A percentile compares a stretch with the other conserved stretches of the same genome.
Conservation (phyloP, 2,888 invertebrate species). For the Margaritifera margaritifera region DNA sequence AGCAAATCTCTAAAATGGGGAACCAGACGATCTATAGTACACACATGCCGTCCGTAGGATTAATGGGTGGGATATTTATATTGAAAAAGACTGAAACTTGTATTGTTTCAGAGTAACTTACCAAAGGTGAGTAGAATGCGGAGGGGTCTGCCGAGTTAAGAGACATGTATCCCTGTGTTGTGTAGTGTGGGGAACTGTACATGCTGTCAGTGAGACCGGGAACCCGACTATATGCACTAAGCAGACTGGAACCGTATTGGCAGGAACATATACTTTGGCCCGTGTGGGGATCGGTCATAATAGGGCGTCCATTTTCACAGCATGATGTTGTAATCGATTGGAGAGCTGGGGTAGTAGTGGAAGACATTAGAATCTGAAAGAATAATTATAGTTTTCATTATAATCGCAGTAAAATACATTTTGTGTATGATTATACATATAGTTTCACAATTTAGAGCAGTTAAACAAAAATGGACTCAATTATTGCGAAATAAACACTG, state of each 20-base stretch:
- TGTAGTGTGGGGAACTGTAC: constrained; percentile 63
- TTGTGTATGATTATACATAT: too few relatives aligned
- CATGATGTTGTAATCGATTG: constrained; percentile 74
- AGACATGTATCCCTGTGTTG: constrained; percentile 71
- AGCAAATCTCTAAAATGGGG: too few relatives aligned
- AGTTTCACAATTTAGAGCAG: too few relatives aligned
- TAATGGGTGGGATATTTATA: too few relatives aligned
- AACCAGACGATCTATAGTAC: too few relatives aligned
- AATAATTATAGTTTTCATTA: constrained; percentile 2
- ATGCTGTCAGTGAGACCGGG: constrained; percentile 74
- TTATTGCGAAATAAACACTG: too few relatives aligned
- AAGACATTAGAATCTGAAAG: constrained; percentile 40
- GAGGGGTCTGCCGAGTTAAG: constrained; percentile 79
- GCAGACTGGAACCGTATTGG: constrained; percentile 81
- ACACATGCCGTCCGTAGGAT: too few relatives aligned
- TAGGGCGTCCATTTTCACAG: constrained; percentile 89
- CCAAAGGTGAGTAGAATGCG: constrained; percentile 95
- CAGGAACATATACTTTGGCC: constrained; percentile 69
- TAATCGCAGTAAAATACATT: not conserved
- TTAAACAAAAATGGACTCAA: too few relatives aligned
- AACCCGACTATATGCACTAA: constrained; percentile 82
- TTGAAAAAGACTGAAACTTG: not conserved
- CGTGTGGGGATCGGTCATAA: constrained; percentile 68
- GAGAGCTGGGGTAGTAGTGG: constrained; percentile 35
- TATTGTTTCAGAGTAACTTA: constrained; percentile 76